Conservation (phyloP, 2,888 invertebrate genomes). For the Autographa pulchrina region DNA sequence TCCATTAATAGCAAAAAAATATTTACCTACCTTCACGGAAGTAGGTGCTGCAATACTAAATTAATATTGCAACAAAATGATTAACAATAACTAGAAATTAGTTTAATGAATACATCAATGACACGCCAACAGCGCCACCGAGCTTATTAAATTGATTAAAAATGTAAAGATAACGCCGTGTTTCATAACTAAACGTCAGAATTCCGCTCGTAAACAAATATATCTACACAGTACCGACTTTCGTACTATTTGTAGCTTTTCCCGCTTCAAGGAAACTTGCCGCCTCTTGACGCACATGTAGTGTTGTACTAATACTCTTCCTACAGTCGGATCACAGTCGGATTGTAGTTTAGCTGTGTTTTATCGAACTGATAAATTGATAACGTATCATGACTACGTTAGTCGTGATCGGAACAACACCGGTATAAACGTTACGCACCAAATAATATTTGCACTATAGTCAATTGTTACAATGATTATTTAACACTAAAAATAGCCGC, state of each 20-base stretch:
- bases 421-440: constrained; percentile 34
- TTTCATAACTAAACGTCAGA: constrained; percentile 16
- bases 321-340: constrained; percentile 39
- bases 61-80: no score
- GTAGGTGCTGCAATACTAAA: neutral
- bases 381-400: constrained; percentile 63
- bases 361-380: constrained; percentile 67
- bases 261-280: constrained; percentile 18
- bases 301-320: constrained; percentile 28
- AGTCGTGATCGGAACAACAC: constrained; percentile 45
- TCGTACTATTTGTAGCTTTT: constrained; percentile 32
- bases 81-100: no score
- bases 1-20: neutral
- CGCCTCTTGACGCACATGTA: constrained; percentile 22
- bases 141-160: no score
- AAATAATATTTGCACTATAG: constrained; percentile 14
- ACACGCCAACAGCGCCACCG: no score
- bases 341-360: constrained; percentile 32
- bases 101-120: no score
- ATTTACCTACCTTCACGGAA: neutral
- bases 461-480: constrained; percentile 32
- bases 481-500: constrained; percentile 17
- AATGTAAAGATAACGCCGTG: neutral
- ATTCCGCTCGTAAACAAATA: neutral
- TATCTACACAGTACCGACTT: constrained; percentile 7